A percentile compares a stretch with the other conserved stretches of the same genome.
These are phyloP conservation scores for Tetramorium bicarinatum DNA, from an alignment of 2,888 invertebrate species.

Conservation along the genomic window DNA sequence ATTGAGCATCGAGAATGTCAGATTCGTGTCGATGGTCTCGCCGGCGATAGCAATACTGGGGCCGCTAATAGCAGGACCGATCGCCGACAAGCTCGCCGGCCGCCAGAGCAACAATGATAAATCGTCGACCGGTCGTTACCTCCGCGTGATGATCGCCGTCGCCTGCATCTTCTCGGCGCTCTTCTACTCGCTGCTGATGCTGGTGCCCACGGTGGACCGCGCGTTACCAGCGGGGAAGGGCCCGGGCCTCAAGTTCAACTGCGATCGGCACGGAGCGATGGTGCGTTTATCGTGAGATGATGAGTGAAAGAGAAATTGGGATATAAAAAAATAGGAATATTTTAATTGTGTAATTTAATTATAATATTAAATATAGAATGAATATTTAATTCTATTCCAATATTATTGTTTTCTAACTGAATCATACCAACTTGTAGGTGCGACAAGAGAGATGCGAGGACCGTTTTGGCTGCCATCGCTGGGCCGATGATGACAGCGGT, in stretches of 20 bases:
- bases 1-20: constrained; percentile 91
- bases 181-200: constrained; percentile 90
- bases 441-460: constrained; percentile 92
- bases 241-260: constrained; percentile 91
- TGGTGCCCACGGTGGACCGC: constrained; percentile 90
- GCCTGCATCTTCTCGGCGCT: constrained; percentile 90
- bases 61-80: constrained; percentile 92
- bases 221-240: constrained; percentile 87
- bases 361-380: neutral
- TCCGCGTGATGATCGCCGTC: constrained; percentile 90
- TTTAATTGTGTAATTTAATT: neutral
- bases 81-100: constrained; percentile 91
- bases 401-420: neutral
- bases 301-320: neutral
- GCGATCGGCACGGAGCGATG: constrained; percentile 87
- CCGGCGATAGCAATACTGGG: constrained; percentile 93
- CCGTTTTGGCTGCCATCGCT: constrained; percentile 90
- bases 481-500: constrained; percentile 88
- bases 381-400: neutral
- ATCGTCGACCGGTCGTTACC: constrained; percentile 88
- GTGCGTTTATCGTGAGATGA: constrained; percentile 2
- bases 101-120: constrained; percentile 86
- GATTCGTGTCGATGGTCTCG: constrained; percentile 92
- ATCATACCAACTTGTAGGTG: constrained; percentile 82
- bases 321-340: neutral